These are phyloP conservation scores for Thalpophila matura DNA, from an alignment of 2,888 invertebrate species.

Conservation along the genomic window DNA sequence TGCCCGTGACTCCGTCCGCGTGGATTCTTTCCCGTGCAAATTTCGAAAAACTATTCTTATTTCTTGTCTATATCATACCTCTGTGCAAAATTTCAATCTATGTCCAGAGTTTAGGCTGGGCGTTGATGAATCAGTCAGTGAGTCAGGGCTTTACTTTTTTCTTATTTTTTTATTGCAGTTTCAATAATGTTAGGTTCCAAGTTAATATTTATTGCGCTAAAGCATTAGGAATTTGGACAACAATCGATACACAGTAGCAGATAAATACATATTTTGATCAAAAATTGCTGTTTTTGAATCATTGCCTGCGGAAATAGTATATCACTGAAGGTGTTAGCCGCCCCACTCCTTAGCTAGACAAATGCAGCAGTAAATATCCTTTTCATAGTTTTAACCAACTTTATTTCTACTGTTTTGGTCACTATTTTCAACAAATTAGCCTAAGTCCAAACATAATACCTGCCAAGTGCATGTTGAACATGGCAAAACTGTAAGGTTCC, in stretches of 20 bases:
- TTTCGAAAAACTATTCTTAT: too few species aligned
- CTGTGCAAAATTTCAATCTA: too few species aligned
- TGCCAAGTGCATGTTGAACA: not conserved
- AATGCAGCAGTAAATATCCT: slow-evolving; percentile 73
- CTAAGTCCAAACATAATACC: slow-evolving; percentile 13
- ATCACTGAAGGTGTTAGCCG: slow-evolving; percentile 69
- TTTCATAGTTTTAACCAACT: slow-evolving; percentile 69
- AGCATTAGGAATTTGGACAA: not conserved
- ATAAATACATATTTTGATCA: slow-evolving; percentile 52
- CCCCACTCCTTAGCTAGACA: slow-evolving; percentile 69
- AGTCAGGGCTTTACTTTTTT: too few species aligned
- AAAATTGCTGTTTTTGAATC: slow-evolving; percentile 68
- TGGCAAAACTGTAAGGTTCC: not conserved
- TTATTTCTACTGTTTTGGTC: slow-evolving; percentile 68
- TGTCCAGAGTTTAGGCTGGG: too few species aligned
- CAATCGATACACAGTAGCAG: slow-evolving; percentile 14
- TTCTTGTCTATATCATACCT: too few species aligned
- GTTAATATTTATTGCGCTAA: not conserved
- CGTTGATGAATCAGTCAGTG: too few species aligned
- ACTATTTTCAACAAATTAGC: slow-evolving; percentile 55
- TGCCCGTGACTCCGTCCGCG: too few species aligned
- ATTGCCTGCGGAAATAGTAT: slow-evolving; percentile 70
- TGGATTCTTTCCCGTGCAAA: too few species aligned
- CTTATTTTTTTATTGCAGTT: too few species aligned
- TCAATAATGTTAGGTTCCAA: not conserved